Base-by-base conservation (phyloP, 2,113 vertebrate species). In the Cavia aperea region DNA sequence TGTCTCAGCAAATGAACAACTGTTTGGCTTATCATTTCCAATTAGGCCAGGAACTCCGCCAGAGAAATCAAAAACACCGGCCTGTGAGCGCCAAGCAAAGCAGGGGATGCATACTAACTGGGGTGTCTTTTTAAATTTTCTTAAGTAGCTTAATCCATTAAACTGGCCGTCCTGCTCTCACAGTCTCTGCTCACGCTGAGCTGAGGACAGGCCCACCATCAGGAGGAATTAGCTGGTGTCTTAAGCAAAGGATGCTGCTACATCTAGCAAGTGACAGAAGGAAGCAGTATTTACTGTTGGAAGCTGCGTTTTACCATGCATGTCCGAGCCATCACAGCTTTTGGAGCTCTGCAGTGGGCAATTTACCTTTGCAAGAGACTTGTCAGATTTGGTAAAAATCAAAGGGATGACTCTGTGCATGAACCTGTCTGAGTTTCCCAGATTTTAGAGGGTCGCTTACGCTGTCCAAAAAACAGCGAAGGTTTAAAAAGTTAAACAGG, bases 131-230 rank as follows among this genome's bases (percentile, higher is more conserved):
- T 90, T 15, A 95, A 70, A 88, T 96, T 87, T 95, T 87, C 94
- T 91, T 95, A 96, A 96, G 92, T 86, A 91, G 91, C 89, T 93
- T 96, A 94, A 96, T 96, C 93, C 94, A 96, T 96, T 92, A 92
- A 93, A 89, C 87, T 23, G 0, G 78, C 51, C 14, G 2, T 13
- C 84, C 33, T 0, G 16, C 81, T 91, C 70, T 77, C 46, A 65
- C 77, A 89, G 7, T 75, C 95, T 75, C 95, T 73, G 87, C 81
- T 96, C 95, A 86, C 1, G 5, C 73, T 2, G 63, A 72, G 89
- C 24, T 0, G 12, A 70, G 1, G 56, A 86, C 89, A 91, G 93
- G 90, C 88, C 54, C 81, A 96, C 93, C 86, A 70, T 95, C 86
- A 81, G 2, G 43, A 90, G 92, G 81, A 86, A 94, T 95, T 93